Base-by-base conservation (phyloP, 2,888 invertebrate species). In the Ormyrus thymus region DNA sequence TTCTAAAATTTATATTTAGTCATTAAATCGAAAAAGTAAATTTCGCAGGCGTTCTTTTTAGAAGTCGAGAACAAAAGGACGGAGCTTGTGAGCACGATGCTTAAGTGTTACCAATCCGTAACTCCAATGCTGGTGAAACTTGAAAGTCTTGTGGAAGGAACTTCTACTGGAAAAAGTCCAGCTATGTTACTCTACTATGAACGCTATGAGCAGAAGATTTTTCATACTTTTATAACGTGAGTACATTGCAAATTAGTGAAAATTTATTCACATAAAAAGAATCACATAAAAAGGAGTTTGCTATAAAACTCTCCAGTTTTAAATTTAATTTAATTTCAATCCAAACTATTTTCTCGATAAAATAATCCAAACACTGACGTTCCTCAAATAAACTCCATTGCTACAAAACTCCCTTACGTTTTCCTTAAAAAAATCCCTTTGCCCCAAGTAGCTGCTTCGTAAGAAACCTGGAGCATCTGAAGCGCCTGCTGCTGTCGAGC, bases 91-190 rank as follows among this genome's bases (percentile, higher is more conserved):
- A 93, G 94, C 1, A 90, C 92, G 6, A 92, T 97, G 88, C 91
- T 93, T 0, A 93, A 94, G 69, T 92, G 94, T n/a, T 97, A 97
- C 87, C 93, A 94, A 64, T 95, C 95, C 0, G 92, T 97, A 62
- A 95, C 95, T 0, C 96, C 97, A 0, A 93, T 97, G 76, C 91
- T 98, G 11, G 94, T 95, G 84, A 97, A 97, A 90, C 90, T 97
- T 81, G 97, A 98, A 90, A 95, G 95, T 81, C 90, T 97, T 53
- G 95, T 97, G 1, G 92, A 96, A 29, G 94, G 95, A 79, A 94
- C 95, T 1, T 95, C 95, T 83, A 95, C 95, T 0, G 97, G 97
- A 2, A 92, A 91, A 71, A 95, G 95, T 0, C 89, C 92, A 0
- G 93, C 94, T 81, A 96, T 98, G 95, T 91, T 91, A 6, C 91